Conservation (phyloP, 2,888 invertebrate species). For the Timema cristinae region DNA sequence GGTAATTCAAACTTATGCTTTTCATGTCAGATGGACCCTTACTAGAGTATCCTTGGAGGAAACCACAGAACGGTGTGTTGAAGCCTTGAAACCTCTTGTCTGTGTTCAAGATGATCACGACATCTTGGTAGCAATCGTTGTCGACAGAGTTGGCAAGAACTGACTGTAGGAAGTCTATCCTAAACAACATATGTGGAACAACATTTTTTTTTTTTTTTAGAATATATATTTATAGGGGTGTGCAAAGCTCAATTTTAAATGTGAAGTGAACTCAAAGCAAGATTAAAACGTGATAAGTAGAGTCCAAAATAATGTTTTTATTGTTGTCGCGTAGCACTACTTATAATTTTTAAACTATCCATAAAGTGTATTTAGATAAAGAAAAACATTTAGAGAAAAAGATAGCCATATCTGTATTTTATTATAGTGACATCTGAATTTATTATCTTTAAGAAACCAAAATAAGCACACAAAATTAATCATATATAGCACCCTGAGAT, state of each 20-base stretch:
- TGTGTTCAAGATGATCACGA: constrained; percentile 19
- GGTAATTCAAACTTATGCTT: too few relatives aligned
- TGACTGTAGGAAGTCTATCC: constrained; percentile 24
- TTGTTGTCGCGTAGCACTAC: background rate
- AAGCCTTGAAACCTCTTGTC: constrained; percentile 7
- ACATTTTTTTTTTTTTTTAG: too few relatives aligned
- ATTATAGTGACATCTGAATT: too few relatives aligned
- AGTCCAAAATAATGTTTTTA: background rate
- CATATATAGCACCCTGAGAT: too few relatives aligned
- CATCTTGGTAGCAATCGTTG: constrained; percentile 19
- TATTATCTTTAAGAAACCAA: too few relatives aligned
- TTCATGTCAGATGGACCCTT: background rate
- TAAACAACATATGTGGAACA: background rate
- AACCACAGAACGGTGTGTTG: constrained; percentile 25
- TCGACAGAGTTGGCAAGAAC: constrained; percentile 14
- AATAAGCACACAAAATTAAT: too few relatives aligned
- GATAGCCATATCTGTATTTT: too few relatives aligned
- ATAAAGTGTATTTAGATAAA: background rate
- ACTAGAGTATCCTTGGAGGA: constrained; percentile 25
- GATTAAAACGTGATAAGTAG: background rate
- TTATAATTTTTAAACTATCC: background rate
- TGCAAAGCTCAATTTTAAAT: background rate
- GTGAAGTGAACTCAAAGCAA: background rate
- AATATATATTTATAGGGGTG: too few relatives aligned
- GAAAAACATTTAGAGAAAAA: too few relatives aligned